phyloP scores from a whole-genome alignment of 2,113 vertebrate genomes.

The Cyrtonyx montezumae region DNA sequence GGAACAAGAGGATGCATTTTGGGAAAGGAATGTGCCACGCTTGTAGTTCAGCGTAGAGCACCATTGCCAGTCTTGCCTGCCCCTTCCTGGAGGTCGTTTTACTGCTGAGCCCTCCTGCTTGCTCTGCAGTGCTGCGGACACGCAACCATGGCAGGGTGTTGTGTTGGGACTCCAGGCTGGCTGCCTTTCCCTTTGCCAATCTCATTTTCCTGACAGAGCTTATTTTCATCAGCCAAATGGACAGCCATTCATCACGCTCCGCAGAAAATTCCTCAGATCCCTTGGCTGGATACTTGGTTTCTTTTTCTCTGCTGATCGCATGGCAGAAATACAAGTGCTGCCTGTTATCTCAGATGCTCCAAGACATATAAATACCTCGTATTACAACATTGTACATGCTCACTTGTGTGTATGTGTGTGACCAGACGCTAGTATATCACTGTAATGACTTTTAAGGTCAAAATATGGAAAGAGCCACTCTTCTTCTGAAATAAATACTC shows the following conservation, averaged over 20 bases:
- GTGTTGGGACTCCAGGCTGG: neutral
- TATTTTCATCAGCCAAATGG: neutral
- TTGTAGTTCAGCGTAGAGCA: neutral
- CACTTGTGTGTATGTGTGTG: neutral
- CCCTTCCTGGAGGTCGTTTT: neutral
- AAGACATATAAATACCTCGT: neutral
- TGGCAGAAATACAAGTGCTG: neutral
- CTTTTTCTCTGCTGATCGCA: neutral
- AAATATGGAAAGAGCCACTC: neutral
- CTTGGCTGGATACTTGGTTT: neutral
- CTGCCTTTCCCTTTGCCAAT: neutral
- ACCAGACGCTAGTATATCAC: neutral
- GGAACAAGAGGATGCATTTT: neutral
- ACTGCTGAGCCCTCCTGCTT: neutral
- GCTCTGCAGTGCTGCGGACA: neutral
- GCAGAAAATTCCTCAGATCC: neutral
- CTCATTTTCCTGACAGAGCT: constrained; percentile 6
- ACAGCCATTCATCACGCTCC: neutral
- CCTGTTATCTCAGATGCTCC: neutral
- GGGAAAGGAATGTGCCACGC: neutral
- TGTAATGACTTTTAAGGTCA: neutral
- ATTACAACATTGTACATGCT: neutral
- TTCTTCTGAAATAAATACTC: neutral
- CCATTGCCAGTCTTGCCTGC: neutral
- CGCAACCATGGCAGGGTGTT: neutral